Percentiles rank a stretch among this genome's conserved stretches.
phyloP scores from a whole-genome alignment of 2,113 vertebrate genomes.

The Lota lota region DNA sequence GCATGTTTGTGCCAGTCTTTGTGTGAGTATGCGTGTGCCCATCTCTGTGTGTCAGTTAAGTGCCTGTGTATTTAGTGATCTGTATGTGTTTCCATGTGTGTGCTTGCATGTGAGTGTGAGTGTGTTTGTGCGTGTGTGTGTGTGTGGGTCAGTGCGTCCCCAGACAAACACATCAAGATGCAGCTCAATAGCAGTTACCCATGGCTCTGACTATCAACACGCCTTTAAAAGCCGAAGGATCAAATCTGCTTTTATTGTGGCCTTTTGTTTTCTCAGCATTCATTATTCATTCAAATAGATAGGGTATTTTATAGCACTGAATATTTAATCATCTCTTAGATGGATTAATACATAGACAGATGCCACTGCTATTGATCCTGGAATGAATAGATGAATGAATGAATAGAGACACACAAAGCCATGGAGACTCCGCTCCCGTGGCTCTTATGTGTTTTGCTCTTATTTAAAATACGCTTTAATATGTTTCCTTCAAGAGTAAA shows the following conservation, averaged over 20 bases:
- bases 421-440: too few relatives aligned
- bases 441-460: too few relatives aligned
- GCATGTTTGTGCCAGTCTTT: too few relatives aligned
- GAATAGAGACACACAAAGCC: too few relatives aligned
- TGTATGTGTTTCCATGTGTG: too few relatives aligned
- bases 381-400: too few relatives aligned
- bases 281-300: conserved; percentile 39
- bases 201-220: conserved; percentile 33
- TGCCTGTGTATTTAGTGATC: neutral
- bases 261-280: conserved; percentile 31
- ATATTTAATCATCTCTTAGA: conserved; percentile 21
- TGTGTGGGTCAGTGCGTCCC: neutral
- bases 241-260: conserved; percentile 11
- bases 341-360: neutral
- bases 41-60: too few relatives aligned
- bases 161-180: too few relatives aligned
- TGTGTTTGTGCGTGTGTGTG: neutral
- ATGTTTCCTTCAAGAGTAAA: too few relatives aligned
- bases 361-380: neutral
- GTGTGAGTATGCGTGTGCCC: neutral
- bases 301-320: conserved; percentile 38
- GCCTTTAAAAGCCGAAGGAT: conserved; percentile 28
- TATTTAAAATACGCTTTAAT: too few relatives aligned
- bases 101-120: too few relatives aligned
- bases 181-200: too few relatives aligned